Evolutionary conservation across 2,888 invertebrate genomes (phyloP).

Genomic region (Adelognathus sp.): DNA sequence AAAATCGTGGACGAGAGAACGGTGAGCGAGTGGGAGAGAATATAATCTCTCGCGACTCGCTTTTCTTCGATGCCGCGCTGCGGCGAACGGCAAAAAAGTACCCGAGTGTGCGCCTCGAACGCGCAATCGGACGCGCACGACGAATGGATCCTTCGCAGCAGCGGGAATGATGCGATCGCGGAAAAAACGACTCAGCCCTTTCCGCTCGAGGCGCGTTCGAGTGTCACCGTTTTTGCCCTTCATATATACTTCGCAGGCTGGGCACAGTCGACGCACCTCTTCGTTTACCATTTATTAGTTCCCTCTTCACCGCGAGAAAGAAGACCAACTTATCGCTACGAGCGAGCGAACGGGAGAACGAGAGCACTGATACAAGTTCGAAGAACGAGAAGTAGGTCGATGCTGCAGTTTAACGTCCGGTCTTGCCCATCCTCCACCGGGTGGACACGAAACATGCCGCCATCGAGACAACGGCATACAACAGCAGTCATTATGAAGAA

Average conservation of each 20-base stretch:
- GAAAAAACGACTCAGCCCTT: constrained; percentile 42
- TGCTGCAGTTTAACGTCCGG: constrained; percentile 48
- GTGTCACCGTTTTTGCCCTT: constrained; percentile 54
- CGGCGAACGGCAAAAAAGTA: constrained; percentile 17
- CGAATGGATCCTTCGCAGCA: constrained; percentile 25
- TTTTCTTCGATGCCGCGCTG: constrained; percentile 24
- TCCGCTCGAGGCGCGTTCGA: constrained; percentile 22
- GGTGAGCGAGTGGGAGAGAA: constrained; percentile 57
- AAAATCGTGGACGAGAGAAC: constrained; percentile 22
- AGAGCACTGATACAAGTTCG: constrained; percentile 23
- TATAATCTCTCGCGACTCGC: constrained; percentile 50
- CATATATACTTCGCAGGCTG: constrained; percentile 15
- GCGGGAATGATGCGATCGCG: constrained; percentile 28
- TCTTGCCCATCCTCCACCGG: background rate
- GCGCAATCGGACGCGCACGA: constrained; percentile 45
- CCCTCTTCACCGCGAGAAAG: constrained; percentile 45
- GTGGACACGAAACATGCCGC: background rate
- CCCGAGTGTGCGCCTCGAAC: constrained; percentile 33
- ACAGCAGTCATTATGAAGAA: constrained; percentile 11
- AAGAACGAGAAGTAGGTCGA: constrained; percentile 53
- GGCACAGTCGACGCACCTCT: background rate
- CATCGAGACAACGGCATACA: background rate
- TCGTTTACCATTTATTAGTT: constrained; percentile 57
- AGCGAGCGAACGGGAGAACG: constrained; percentile 41
- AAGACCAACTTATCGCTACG: constrained; percentile 61